A percentile compares a stretch with the other conserved stretches of the same genome.
phyloP scores from a whole-genome alignment of 1,140 invertebrate species.

The Campoletis sonorensis region DNA sequence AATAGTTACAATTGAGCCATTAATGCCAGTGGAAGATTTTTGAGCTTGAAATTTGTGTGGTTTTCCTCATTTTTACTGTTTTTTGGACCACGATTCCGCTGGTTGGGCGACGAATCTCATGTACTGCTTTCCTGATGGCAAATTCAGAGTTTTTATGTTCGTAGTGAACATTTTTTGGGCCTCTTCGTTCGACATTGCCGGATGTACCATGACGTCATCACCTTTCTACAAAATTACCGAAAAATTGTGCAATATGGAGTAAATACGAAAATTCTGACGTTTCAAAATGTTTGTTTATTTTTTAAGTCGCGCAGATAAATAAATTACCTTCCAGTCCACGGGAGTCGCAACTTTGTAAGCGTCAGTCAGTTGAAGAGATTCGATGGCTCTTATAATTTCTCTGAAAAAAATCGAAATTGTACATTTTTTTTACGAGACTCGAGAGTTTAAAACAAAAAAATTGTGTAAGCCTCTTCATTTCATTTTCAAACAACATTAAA shows the following conservation, averaged over 20 bases:
- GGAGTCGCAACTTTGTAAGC: slow-evolving; percentile 94
- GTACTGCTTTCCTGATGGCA: slow-evolving; percentile 91
- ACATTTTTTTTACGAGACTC: too few relatives aligned
- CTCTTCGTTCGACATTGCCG: slow-evolving; percentile 84
- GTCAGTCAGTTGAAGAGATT: slow-evolving; percentile 93
- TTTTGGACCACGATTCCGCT: slow-evolving; percentile 46
- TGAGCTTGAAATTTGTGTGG: background rate
- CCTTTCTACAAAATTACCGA: slow-evolving; percentile 79
- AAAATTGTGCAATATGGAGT: slow-evolving; percentile 25
- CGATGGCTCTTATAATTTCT: slow-evolving; percentile 94
- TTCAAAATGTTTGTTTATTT: background rate
- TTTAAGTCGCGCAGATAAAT: too few relatives aligned
- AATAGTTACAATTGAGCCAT: slow-evolving; percentile 27
- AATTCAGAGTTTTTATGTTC: slow-evolving; percentile 79
- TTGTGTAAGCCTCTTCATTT: slow-evolving; percentile 41
- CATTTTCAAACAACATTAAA: background rate
- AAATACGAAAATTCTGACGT: too few relatives aligned
- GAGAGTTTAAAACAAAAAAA: slow-evolving; percentile 20
- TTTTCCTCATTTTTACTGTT: slow-evolving; percentile 32
- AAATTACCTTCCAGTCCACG: slow-evolving; percentile 91
- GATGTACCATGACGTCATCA: slow-evolving; percentile 90
- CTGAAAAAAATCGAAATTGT: slow-evolving; percentile 78
- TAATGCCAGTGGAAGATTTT: background rate
- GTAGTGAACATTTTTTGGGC: slow-evolving; percentile 82
- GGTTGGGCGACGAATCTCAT: slow-evolving; percentile 84